These are phyloP conservation scores for Oligia strigilis DNA, from an alignment of 2,888 invertebrate genomes.

Conservation along the genomic window DNA sequence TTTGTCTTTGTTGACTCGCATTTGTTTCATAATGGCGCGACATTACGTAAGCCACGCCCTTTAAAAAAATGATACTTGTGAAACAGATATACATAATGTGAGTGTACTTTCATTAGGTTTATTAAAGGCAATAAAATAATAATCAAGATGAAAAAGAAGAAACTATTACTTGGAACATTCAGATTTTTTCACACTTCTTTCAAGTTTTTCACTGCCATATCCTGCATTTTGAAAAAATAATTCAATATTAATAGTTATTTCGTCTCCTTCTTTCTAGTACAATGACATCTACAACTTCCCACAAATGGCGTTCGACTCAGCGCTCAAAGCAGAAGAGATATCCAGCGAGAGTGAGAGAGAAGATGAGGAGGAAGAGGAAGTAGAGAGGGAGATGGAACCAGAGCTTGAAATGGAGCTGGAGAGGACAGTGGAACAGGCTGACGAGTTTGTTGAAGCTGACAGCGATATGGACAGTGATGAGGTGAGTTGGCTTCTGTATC, in stretches of 20 bases:
- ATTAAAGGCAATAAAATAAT: not conserved
- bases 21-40: too few species aligned
- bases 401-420: conserved; percentile 92
- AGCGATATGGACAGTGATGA: conserved; percentile 91
- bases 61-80: not conserved
- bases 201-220: not conserved
- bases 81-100: not conserved
- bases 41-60: too few species aligned
- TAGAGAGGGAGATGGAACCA: conserved; percentile 90
- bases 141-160: not conserved
- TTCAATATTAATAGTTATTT: not conserved
- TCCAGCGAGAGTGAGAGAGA: conserved; percentile 93
- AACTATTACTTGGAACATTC: not conserved
- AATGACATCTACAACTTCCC: conserved; percentile 99
- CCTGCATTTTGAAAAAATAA: not conserved
- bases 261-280: conserved; percentile 92
- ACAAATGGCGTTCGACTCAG: conserved; percentile 98
- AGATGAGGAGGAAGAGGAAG: conserved; percentile 91
- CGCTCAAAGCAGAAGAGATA: conserved; percentile 96
- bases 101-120: not conserved
- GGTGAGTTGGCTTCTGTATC: conserved; percentile 70
- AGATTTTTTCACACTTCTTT: not conserved
- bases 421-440: conserved; percentile 90
- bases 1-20: too few species aligned
- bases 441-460: conserved; percentile 94